phyloP scores from a whole-genome alignment of 2,888 invertebrate species.

The Amiota communis region DNA sequence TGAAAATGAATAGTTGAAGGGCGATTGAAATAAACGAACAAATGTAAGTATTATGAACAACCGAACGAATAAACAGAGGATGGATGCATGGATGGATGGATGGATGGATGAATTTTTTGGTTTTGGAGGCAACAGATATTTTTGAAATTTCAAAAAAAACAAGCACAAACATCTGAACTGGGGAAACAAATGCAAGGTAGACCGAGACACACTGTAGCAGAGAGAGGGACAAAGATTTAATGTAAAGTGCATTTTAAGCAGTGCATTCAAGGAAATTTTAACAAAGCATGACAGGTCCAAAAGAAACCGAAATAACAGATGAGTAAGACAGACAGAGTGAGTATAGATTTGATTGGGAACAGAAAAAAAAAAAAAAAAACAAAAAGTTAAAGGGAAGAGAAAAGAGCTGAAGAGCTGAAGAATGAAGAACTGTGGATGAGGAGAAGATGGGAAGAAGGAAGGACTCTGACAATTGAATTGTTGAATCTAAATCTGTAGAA shows the following conservation, averaged over 20 bases:
- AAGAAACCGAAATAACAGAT: too few relatives aligned
- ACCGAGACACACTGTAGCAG: background rate
- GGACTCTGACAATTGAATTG: too few relatives aligned
- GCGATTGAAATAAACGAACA: constrained; percentile 19
- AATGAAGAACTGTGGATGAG: too few relatives aligned
- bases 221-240: background rate
- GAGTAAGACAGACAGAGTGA: too few relatives aligned
- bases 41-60: constrained; percentile 37
- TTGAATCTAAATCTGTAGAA: too few relatives aligned
- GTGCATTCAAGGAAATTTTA: constrained; percentile 19
- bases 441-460: too few relatives aligned
- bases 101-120: background rate
- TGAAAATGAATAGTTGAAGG: constrained; percentile 53
- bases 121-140: background rate
- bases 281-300: too few relatives aligned
- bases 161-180: too few relatives aligned
- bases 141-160: background rate
- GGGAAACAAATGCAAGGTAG: background rate
- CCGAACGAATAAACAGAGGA: background rate
- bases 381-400: too few relatives aligned
- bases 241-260: constrained; percentile 34
- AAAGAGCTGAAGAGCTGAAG: too few relatives aligned
- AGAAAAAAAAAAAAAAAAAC: too few relatives aligned
- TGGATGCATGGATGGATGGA: background rate
- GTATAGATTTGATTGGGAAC: too few relatives aligned